These are phyloP conservation scores for Hucho hucho DNA, from an alignment of 2,113 vertebrate species.

Conservation along the genomic window DNA sequence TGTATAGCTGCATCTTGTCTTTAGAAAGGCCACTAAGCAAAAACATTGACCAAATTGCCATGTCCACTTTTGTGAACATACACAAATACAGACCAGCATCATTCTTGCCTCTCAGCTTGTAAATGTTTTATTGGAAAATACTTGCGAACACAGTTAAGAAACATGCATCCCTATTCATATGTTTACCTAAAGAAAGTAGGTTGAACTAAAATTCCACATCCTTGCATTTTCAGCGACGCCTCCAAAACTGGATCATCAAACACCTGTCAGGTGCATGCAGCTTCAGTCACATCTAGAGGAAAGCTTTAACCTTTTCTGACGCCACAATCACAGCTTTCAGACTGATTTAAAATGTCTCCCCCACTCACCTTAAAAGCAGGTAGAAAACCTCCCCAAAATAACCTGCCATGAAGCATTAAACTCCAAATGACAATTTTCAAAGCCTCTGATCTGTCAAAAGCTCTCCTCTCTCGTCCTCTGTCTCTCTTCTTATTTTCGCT, in stretches of 20 bases:
- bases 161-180: background rate
- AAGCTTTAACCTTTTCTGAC: constrained; percentile 19
- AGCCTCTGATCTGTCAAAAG: constrained; percentile 21
- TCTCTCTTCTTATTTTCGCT: background rate
- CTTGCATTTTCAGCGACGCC: background rate
- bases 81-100: too few species aligned
- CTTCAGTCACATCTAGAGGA: background rate
- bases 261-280: constrained; percentile 10
- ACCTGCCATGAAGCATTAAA: constrained; percentile 33
- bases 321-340: constrained; percentile 8
- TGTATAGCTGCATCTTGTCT: too few species aligned
- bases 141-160: background rate
- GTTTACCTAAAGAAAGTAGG: background rate
- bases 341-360: constrained; percentile 24
- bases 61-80: too few species aligned
- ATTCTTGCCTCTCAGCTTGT: too few species aligned
- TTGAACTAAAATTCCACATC: background rate
- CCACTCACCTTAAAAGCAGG: constrained; percentile 14
- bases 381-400: constrained; percentile 21
- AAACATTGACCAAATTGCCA: too few species aligned
- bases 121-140: background rate
- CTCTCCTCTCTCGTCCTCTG: background rate
- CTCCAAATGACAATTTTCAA: constrained; percentile 35
- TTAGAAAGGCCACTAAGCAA: too few species aligned
- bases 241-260: constrained; percentile 15